Base-by-base conservation (phyloP, 2,797 vertebrate genomes). In the Cryptoblepharus egeriae region DNA sequence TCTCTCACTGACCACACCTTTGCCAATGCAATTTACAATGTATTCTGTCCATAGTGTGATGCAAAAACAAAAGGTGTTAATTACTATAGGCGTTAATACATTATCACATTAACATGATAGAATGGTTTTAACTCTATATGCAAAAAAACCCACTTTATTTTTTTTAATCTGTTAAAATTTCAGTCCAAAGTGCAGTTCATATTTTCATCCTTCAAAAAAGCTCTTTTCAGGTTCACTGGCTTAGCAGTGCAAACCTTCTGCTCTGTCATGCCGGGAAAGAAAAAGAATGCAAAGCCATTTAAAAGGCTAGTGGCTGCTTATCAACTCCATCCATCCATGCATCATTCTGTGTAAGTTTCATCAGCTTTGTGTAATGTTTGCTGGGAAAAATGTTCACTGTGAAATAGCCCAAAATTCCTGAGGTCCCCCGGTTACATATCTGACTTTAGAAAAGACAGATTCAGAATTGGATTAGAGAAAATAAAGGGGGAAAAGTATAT, bases 311-410 rank as follows among this genome's bases (percentile, higher is more conserved):
- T 35, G 35, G 30, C 10, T 35, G 63, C 30, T 79, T 57, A 57
- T 73, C 85, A 80, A 57, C 68, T 57, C 75, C 69, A 73, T 79
- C 70, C 58, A 42, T 45, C 84, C 37, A 69, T 70, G n/a, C 15
- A 20, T 49, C 8, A 6, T 45, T 85, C 75, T 87, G 80, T n/a
- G 64, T 77, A 1, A 0, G 1, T 24, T 82, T 90, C 77, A 77
- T 83, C 73, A 73, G 64, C 15, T 1, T 86, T 15, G 18, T 52
- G 49, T 52, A 16, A 28, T 82, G 76, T 28, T 88, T 85, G 90
- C 79, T 79, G 63, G 82, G 65, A 68, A 49, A n/a, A 1, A 5
- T 30, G 15, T 78, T 79, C 67, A 55, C n/a, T 77, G 52, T 77
- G 72, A 84, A 85, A 81, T 57, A 82, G 58, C 68, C 18, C 11